These are phyloP conservation scores for Cromileptes altivelis DNA, from an alignment of 2,113 vertebrate genomes.

Conservation along the genomic window DNA sequence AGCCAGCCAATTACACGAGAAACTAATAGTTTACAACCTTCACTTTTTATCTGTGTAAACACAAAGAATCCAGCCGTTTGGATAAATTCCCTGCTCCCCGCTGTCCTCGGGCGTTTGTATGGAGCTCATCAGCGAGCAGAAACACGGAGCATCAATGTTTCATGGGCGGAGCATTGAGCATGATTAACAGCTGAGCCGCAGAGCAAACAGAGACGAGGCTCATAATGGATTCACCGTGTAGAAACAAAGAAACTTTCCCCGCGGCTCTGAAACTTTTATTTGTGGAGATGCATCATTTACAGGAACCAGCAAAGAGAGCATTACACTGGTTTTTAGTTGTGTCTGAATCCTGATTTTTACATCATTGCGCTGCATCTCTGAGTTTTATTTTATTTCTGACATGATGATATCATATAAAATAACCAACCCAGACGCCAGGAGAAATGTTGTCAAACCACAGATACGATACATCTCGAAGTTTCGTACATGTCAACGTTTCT, in stretches of 20 bases:
- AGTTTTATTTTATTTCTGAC: background rate
- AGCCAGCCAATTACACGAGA: background rate
- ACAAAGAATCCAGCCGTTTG: background rate
- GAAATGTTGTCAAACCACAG: too few relatives aligned
- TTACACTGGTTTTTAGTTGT: background rate
- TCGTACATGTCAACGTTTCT: too few relatives aligned
- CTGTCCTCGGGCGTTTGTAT: slow-evolving; percentile 4
- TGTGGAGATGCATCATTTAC: slow-evolving; percentile 43
- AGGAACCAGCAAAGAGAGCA: background rate
- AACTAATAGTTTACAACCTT: background rate
- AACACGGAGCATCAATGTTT: slow-evolving; percentile 67
- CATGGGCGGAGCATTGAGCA: slow-evolving; percentile 42
- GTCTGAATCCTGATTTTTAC: background rate
- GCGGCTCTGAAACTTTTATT: background rate
- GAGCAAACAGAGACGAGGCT: slow-evolving; percentile 42
- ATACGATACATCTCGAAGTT: too few relatives aligned
- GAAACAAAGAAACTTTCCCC: background rate
- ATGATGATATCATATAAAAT: background rate
- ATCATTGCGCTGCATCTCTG: background rate
- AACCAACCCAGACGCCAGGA: too few relatives aligned
- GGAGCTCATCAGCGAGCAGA: slow-evolving; percentile 12
- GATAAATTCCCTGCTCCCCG: background rate
- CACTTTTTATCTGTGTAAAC: slow-evolving; percentile 2
- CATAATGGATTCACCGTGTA: slow-evolving; percentile 27
- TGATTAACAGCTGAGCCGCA: slow-evolving; percentile 47